Conservation (phyloP, 2,113 vertebrate genomes). For the Sinocyclocheilus anshuiensis region DNA sequence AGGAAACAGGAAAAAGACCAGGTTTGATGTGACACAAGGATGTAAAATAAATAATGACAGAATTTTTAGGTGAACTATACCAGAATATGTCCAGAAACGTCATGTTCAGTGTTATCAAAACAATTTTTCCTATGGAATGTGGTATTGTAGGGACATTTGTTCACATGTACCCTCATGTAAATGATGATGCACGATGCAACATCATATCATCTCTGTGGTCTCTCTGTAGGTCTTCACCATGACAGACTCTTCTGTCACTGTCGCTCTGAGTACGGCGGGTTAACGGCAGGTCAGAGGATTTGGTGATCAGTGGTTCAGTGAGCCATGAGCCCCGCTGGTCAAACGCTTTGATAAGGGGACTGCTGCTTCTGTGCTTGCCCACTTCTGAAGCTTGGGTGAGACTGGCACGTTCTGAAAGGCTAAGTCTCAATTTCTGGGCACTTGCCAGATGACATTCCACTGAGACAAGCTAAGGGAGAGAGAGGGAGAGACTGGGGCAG, state of each 20-base stretch:
- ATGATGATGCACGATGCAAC: not conserved
- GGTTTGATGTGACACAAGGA: not conserved
- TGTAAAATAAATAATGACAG: not conserved
- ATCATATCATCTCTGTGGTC: conserved; percentile 47
- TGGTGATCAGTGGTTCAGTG: conserved; percentile 62
- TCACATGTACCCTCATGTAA: not conserved
- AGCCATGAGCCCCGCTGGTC: conserved; percentile 66
- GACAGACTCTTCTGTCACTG: conserved; percentile 74
- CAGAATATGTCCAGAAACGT: not conserved
- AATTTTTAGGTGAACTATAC: not conserved
- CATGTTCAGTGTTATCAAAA: not conserved
- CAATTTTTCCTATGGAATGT: not conserved
- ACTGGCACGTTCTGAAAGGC: conserved; percentile 76
- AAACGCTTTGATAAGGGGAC: conserved; percentile 73
- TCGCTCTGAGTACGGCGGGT: conserved; percentile 68
- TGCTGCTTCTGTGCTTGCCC: conserved; percentile 67
- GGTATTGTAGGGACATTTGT: not conserved
- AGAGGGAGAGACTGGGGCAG: conserved; percentile 59
- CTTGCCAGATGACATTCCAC: conserved; percentile 81
- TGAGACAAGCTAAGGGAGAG: conserved; percentile 74
- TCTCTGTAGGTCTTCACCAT: conserved; percentile 68
- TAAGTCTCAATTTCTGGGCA: conserved; percentile 73
- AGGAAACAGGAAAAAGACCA: not conserved
- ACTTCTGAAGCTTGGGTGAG: conserved; percentile 67
- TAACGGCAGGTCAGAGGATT: conserved; percentile 67